Percentiles rank a stretch among this genome's conserved stretches.
Conservation (phyloP, 2,797 vertebrate genomes). For the Poecilia velifera region DNA sequence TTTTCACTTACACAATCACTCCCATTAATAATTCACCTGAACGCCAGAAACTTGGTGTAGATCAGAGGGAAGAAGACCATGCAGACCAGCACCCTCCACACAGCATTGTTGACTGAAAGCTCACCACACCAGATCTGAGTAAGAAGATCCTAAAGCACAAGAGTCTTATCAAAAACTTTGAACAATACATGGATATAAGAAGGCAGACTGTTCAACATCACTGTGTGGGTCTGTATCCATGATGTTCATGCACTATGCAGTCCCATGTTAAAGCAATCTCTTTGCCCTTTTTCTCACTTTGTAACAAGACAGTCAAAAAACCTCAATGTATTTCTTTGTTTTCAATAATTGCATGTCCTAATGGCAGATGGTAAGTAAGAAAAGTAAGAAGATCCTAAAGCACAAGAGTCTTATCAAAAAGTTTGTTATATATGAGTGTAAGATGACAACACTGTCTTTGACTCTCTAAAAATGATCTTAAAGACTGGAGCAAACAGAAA, state of each 20-base stretch:
- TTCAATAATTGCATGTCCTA: too few relatives aligned
- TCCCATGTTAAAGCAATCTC: too few relatives aligned
- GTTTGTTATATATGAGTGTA: neutral
- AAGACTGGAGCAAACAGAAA: neutral
- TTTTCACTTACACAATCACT: neutral
- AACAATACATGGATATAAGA: neutral
- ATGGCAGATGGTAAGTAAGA: too few relatives aligned
- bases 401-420: neutral
- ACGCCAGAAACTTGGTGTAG: slow-evolving; percentile 82
- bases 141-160: slow-evolving; percentile 85
- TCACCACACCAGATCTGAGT: slow-evolving; percentile 97
- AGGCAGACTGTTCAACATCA: too few relatives aligned
- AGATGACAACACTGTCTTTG: neutral
- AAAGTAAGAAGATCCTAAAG: slow-evolving; percentile 89
- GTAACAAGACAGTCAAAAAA: too few relatives aligned
- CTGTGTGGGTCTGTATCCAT: too few relatives aligned
- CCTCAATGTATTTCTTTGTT: too few relatives aligned
- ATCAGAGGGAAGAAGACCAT: slow-evolving; percentile 90
- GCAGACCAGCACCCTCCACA: slow-evolving; percentile 87
- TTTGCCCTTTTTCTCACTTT: too few relatives aligned
- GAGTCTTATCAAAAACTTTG: neutral
- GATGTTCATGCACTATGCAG: too few relatives aligned
- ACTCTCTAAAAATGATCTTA: neutral
- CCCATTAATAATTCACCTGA: slow-evolving; percentile 64
- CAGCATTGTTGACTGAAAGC: slow-evolving; percentile 86